Evolutionary conservation across 2,888 invertebrate species (phyloP).

Genomic region (Electrophaes corylata): DNA sequence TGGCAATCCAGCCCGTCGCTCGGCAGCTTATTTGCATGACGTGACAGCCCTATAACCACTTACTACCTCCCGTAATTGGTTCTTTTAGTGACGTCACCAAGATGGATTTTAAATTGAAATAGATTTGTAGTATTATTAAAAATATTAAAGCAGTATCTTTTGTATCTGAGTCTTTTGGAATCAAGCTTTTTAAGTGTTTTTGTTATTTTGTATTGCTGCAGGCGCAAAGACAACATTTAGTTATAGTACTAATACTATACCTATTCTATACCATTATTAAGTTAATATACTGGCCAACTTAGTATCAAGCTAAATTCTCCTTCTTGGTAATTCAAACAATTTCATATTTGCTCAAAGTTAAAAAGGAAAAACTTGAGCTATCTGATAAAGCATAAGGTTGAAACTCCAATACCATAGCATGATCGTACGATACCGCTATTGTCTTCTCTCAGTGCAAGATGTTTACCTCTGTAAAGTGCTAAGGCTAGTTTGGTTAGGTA

Average conservation of each 20-base stretch:
- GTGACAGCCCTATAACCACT: slow-evolving; percentile 66
- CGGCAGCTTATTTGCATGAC: slow-evolving; percentile 62
- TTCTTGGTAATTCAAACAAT: no score
- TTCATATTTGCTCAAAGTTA: neutral
- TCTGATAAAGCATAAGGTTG: neutral
- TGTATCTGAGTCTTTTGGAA: neutral
- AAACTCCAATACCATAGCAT: neutral
- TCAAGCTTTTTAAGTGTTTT: no score
- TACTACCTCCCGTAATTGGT: slow-evolving; percentile 61
- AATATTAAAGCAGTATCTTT: neutral
- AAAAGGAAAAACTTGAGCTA: neutral
- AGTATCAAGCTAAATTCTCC: neutral
- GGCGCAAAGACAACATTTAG: no score
- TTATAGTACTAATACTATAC: no score
- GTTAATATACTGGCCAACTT: neutral
- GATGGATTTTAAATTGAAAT: slow-evolving; percentile 52
- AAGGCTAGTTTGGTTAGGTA: slow-evolving; percentile 30
- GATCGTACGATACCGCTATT: neutral
- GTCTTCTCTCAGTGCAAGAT: slow-evolving; percentile 24
- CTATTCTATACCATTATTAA: neutral
- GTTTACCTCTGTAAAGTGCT: slow-evolving; percentile 25
- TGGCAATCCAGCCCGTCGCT: slow-evolving; percentile 57
- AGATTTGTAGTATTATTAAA: neutral
- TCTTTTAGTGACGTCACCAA: slow-evolving; percentile 44
- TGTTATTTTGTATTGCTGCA: no score